Evolutionary conservation across 2,113 vertebrate species (phyloP), one percentile per base, ranked within the genome.

Genomic region (Carettochelys insculpta): DNA sequence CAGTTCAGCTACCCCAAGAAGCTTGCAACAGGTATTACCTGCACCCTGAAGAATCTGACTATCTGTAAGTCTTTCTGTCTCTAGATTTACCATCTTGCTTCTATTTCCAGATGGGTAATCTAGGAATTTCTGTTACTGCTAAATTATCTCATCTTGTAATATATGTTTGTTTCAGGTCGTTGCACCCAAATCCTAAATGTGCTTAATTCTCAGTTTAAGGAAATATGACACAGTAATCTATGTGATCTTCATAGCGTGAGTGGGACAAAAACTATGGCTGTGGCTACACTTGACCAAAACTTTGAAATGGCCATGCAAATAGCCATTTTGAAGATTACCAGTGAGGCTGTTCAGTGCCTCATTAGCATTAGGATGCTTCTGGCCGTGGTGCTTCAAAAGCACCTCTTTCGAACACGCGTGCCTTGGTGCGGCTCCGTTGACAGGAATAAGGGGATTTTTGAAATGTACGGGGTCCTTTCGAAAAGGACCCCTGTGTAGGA

Each of bases 21-120:
- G 96, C 98, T 87, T 98, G 98, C 94, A 98, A 93, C 93, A 98
- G 99, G 96, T 98, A 98, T 96, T 98, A 97, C 98, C 98, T 98
- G 97, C 98, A 98, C 92, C 98, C 98, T 1, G 98, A 99, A 94
- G 98, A 99, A 80, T 95, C 98, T 29, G 98, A 99, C 27, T 96
- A 96, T 80, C 97, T 97, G 98, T 99, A 95, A 99, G 99, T 98
- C 88, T 92, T 25, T 31, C 0, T 13, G 11, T 22, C 79, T 31
- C 12, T 19, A 65, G 8, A 6, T 20, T 41, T 9, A 8, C 61
- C 38, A 34, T 25, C 54, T 31, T 0, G 0, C 14, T 38, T 41
- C 0, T 34, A 52, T 45, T 61, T 80, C 48, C 4, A 0, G 47
- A 6, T 12, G 9, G 16, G 0, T 27, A 4, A 20, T 13, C 5